These are phyloP conservation scores for Amazona finschi DNA, from an alignment of 2,797 vertebrate species.

Conservation along the genomic window DNA sequence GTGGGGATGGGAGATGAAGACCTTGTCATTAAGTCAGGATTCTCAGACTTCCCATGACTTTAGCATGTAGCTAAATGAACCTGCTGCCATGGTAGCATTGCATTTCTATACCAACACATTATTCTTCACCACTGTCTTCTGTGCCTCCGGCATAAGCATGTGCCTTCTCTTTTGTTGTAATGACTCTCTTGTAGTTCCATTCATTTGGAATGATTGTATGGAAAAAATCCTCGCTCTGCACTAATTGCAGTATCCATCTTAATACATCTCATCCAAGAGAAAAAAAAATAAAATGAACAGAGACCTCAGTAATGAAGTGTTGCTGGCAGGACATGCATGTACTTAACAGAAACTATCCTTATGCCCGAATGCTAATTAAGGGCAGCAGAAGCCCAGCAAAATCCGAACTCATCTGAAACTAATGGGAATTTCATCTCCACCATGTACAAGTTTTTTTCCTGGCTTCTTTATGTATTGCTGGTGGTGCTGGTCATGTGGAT, in stretches of 20 bases:
- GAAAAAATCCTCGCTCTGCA: not conserved
- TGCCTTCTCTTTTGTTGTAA: not conserved
- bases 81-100: not conserved
- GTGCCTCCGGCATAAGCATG: not conserved
- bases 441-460: not conserved
- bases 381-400: not conserved
- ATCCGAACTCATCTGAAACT: not conserved
- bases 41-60: not conserved
- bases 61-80: not conserved
- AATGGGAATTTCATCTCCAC: not conserved
- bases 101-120: accelerated
- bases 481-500: not conserved
- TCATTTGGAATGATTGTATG: not conserved
- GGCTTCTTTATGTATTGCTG: not conserved
- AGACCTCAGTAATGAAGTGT: not conserved
- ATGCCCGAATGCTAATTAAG: not conserved
- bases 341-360: not conserved
- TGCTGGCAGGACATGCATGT: not conserved
- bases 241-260: not conserved
- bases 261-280: not conserved
- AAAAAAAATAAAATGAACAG: not conserved
- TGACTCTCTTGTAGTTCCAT: not conserved
- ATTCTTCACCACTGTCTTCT: not conserved
- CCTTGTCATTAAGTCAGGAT: not conserved
- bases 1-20: not conserved